Base-by-base conservation (phyloP, 2,113 vertebrate species). In the Rissa tridactyla region DNA sequence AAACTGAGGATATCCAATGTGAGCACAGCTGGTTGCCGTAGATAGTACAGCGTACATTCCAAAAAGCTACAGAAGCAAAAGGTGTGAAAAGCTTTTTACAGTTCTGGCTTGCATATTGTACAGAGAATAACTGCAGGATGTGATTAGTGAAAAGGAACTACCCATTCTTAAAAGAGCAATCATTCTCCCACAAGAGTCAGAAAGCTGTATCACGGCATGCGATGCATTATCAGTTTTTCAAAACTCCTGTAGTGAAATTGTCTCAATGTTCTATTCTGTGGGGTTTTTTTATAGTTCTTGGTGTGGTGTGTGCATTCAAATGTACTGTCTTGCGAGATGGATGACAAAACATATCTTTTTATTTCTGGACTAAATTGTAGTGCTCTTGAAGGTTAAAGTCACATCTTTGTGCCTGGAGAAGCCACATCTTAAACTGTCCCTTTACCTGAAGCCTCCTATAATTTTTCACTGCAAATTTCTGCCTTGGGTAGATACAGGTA, bases 1-100 rank as follows among this genome's bases (percentile, higher is more conserved):
- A 95, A 95, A 58, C 81, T 87, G 92, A 85, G 81, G 70, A 85
- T 94, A 93, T 91, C 57, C 40, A 72, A 21, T 58, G 42, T 92
- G 86, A 96, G 69, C 95, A 92, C 95, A 96, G 96, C 96, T 97
- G 95, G 86, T 47, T 96, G 86, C 60, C 0, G 0, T 66, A 95
- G 94, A 96, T 96, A 97, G 85, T 68, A 82, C 72, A 68, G 27
- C 61, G 78, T 8, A 75, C 60, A 75, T 83, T 96, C 86, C 68
- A 90, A 68, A 91, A 88, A 90, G 68, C 82, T 94, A 86, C 86
- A 90, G 90, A 96, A 94, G 82, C 82, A 88, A 93, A 96, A 96
- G 92, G 96, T 95, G 80, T 94, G 81, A 92, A 95, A 88, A 94
- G 83, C 80, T 86, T 93, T 94, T 84, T 84, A 69, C 76, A 82